These are phyloP conservation scores for Melanocharis versteri DNA, from an alignment of 2,113 vertebrate species.

Conservation along the genomic window DNA sequence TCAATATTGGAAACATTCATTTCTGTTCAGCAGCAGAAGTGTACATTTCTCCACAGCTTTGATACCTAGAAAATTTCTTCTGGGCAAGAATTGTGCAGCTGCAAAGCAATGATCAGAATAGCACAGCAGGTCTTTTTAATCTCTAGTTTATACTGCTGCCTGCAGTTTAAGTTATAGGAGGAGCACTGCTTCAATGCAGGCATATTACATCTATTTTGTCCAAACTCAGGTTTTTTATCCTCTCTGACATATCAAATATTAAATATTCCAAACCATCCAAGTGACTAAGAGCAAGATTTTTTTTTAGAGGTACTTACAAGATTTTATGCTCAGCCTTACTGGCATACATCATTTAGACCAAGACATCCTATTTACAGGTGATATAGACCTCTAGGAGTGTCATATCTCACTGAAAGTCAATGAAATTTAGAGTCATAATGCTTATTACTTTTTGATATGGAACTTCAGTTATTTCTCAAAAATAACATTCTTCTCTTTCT, in stretches of 20 bases:
- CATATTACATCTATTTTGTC: conserved; percentile 13
- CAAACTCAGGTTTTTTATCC: neutral
- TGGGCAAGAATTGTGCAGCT: conserved; percentile 14
- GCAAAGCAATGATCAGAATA: neutral
- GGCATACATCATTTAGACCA: neutral
- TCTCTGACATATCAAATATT: neutral
- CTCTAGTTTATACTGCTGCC: neutral
- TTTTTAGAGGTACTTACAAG: neutral
- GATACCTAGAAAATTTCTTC: neutral
- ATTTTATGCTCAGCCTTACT: neutral
- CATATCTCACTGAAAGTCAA: neutral
- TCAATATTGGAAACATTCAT: neutral
- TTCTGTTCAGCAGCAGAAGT: neutral
- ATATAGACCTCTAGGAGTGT: neutral
- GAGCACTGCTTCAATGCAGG: neutral
- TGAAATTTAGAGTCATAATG: neutral
- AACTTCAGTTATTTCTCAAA: conserved; percentile 1
- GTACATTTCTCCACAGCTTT: conserved; percentile 1
- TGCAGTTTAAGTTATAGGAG: conserved; percentile 12
- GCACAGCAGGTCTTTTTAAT: conserved; percentile 25
- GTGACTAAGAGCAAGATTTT: neutral
- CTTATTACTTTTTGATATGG: neutral
- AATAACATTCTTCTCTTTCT: neutral
- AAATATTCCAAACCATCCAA: conserved; percentile 17
- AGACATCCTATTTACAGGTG: conserved; percentile 2